phyloP scores from a whole-genome alignment of 2,888 invertebrate species.

The Eristalis intricaria region DNA sequence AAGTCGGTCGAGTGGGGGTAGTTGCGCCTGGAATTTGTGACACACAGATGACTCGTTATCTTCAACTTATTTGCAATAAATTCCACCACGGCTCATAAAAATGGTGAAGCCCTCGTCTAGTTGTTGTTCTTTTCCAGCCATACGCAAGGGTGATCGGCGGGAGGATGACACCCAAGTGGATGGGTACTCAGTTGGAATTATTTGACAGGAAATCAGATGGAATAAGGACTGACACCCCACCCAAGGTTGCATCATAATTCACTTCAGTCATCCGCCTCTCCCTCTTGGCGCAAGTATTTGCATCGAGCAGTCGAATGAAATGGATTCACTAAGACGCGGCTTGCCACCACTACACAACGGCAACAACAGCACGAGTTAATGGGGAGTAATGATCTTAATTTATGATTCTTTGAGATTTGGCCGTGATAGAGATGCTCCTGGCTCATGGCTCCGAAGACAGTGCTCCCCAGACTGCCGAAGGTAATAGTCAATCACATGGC shows the following conservation, averaged over 20 bases:
- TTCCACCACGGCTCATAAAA: conserved; percentile 76
- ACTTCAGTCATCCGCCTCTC: conserved; percentile 26
- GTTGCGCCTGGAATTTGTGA: conserved; percentile 74
- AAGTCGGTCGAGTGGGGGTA: conserved; percentile 8
- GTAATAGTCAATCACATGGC: conserved; percentile 66
- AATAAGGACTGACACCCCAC: conserved; percentile 37
- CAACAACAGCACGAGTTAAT: conserved; percentile 36
- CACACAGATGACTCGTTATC: conserved; percentile 77
- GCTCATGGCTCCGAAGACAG: background rate
- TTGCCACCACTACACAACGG: background rate
- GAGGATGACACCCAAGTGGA: conserved; percentile 17
- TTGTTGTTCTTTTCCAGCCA: conserved; percentile 36
- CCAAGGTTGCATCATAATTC: conserved; percentile 54
- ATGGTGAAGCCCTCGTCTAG: conserved; percentile 72
- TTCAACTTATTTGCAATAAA: conserved; percentile 77
- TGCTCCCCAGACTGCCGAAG: conserved; percentile 20
- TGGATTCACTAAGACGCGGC: conserved; percentile 25
- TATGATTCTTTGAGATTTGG: conserved; percentile 66
- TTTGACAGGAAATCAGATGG: conserved; percentile 62
- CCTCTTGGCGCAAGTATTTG: conserved; percentile 44
- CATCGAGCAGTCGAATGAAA: conserved; percentile 29
- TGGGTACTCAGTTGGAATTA: conserved; percentile 54
- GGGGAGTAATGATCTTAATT: conserved; percentile 69
- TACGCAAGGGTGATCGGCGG: background rate
- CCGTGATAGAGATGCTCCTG: conserved; percentile 33